Base-by-base conservation (phyloP, 2,113 vertebrate genomes). In the Ascaphus truei region DNA sequence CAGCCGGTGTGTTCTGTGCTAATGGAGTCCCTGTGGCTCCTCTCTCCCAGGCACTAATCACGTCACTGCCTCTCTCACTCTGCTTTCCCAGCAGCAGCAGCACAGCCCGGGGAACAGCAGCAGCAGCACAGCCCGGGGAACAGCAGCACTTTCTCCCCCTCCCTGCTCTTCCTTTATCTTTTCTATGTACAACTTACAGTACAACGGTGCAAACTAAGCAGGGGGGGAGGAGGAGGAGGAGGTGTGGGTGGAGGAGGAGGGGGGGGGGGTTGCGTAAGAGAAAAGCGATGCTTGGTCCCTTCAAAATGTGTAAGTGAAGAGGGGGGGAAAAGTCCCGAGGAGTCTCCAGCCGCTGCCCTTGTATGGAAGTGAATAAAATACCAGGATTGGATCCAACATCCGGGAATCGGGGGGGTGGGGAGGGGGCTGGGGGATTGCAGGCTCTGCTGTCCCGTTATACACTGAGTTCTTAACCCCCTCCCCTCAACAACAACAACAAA, bases 361-460 rank as follows among this genome's bases (percentile, higher is more conserved):
- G 84, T 88, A 88, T 90, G 88, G 88, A 85, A 85, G 83, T 78
- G 79, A 77, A 84, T 80, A 71, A 68, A 72, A 76, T 45, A 20
- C 41, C 60, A 59, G 79, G 82, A 82, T 25, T 53, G 50, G 79
- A 75, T 85, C 87, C 87, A 87, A 90, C 89, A 89, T 90, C 86
- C 89, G 89, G 89, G 89, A 74, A 78, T 20, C 48, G 36, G 25
- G 39, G 33, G 8, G 25, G 20, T 6, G 22, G 61, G 16, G 15
- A 5, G 25, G 56, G 37, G 37, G 7, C 3, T 41, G 26, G 56
- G 23, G 56, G 23, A 55, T 12, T 47, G 63, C n/a, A 50, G 23
- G 20, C 36, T 30, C 37, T 41, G 29, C 55, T 15, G 41, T 59
- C 65, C 65, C 65, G 41, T 59, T 68, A 48, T 29, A 36, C 41